Evolutionary conservation across 1,140 invertebrate genomes (phyloP).

Genomic region (Heterodera carotae): DNA sequence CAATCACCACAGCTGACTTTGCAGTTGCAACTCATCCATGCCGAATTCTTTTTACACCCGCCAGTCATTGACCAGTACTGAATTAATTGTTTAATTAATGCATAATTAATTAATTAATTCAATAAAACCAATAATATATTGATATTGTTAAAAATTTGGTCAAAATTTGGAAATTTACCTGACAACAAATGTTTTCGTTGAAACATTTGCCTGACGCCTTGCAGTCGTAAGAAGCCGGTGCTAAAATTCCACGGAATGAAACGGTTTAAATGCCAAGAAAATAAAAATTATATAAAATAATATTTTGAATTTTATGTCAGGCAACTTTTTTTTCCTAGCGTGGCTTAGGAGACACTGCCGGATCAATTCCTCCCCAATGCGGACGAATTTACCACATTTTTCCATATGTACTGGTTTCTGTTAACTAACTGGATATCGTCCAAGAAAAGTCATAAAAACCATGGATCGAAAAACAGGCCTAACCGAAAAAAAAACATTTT

Average conservation of each 20-base stretch:
- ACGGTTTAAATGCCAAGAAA: no score
- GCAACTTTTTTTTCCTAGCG: not conserved
- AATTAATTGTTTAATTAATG: not conserved
- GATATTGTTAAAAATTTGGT: not conserved
- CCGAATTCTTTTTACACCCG: constrained; percentile 41
- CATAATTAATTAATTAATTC: no score
- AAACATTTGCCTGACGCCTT: constrained; percentile 39
- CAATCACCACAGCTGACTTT: constrained; percentile 47
- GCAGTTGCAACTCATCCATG: constrained; percentile 55
- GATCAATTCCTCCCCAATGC: no score
- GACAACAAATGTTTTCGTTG: constrained; percentile 56
- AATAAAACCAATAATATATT: not conserved
- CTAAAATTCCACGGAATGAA: constrained; percentile 7
- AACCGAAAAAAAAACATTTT: no score
- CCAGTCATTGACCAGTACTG: constrained; percentile 46
- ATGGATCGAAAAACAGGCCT: no score
- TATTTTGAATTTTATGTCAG: not conserved
- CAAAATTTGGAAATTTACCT: constrained; percentile 16
- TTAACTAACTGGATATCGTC: no score
- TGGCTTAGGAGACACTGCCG: no score
- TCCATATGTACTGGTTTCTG: no score
- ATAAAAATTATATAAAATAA: not conserved
- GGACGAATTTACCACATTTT: no score
- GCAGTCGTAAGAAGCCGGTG: not conserved
- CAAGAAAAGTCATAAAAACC: no score